A percentile compares a stretch with the other conserved stretches of the same genome.
These are phyloP conservation scores for Pogonomyrmex californicus DNA, from an alignment of 1,140 invertebrate species.

Conservation along the genomic window DNA sequence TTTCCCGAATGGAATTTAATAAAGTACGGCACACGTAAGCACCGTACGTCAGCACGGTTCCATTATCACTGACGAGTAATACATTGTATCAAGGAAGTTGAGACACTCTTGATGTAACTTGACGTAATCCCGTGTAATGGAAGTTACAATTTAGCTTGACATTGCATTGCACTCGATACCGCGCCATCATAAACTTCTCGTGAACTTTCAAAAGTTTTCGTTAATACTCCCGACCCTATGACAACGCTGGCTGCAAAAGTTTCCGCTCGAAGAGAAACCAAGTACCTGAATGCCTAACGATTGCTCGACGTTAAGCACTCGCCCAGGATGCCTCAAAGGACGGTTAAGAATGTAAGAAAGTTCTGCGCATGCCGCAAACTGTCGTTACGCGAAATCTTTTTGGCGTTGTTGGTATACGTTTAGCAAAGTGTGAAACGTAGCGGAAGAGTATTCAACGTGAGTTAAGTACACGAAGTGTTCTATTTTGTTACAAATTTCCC, in stretches of 20 bases:
- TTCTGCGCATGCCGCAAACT: background rate
- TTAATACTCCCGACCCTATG: conserved; percentile 56
- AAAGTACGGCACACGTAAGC: background rate
- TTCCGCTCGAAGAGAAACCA: conserved; percentile 65
- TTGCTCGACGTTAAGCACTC: conserved; percentile 76
- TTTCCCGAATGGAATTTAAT: conserved; percentile 7
- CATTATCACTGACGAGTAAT: conserved; percentile 34
- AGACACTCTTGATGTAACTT: conserved; percentile 35
- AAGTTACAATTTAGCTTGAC: conserved; percentile 49
- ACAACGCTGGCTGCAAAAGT: conserved; percentile 67
- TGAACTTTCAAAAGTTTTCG: conserved; percentile 45
- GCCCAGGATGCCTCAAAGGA: conserved; percentile 22
- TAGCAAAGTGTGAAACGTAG: conserved; percentile 9
- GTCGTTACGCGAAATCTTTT: conserved; percentile 39
- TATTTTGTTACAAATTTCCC: background rate
- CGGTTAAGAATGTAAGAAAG: conserved; percentile 32
- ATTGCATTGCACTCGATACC: conserved; percentile 44
- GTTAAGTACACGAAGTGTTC: background rate
- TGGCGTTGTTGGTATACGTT: background rate
- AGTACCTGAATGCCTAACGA: conserved; percentile 67
- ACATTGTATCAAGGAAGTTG: conserved; percentile 33
- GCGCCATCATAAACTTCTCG: conserved; percentile 30
- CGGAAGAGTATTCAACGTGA: background rate
- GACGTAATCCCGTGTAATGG: conserved; percentile 55
- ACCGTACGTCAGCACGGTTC: background rate